phyloP scores from a whole-genome alignment of 2,113 vertebrate genomes.

The Dermatemys mawii region DNA sequence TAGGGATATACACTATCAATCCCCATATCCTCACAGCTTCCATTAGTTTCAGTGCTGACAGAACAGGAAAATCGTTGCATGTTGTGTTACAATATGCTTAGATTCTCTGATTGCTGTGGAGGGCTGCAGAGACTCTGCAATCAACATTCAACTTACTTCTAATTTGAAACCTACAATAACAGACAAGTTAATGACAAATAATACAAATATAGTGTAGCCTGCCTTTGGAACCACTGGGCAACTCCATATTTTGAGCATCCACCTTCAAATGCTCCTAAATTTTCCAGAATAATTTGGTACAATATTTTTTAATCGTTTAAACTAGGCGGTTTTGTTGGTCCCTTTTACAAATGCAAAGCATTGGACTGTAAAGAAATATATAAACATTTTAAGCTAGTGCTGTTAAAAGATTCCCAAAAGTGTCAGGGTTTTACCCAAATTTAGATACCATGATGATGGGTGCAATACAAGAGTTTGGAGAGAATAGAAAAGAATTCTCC shows the following conservation, averaged over 20 bases:
- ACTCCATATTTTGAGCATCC: not conserved
- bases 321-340: not conserved
- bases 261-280: not conserved
- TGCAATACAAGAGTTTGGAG: not conserved
- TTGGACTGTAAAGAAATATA: not conserved
- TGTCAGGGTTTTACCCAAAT: not conserved
- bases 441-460: not conserved
- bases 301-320: not conserved
- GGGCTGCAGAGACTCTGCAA: conserved; percentile 46
- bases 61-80: conserved; percentile 39
- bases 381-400: not conserved
- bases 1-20: conserved; percentile 30
- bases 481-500: not conserved
- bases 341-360: not conserved
- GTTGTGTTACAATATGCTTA: not conserved
- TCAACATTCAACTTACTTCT: conserved; percentile 24
- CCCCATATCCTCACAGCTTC: conserved; percentile 22
- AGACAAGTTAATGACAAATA: not conserved
- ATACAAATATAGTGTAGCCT: not conserved
- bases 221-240: not conserved
- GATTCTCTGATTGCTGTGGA: not conserved
- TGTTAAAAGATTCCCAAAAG: not conserved
- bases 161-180: conserved; percentile 31
- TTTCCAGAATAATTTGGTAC: not conserved
- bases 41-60: conserved; percentile 43